Conservation (phyloP, 2,797 vertebrate species). For the Acomys russatus region DNA sequence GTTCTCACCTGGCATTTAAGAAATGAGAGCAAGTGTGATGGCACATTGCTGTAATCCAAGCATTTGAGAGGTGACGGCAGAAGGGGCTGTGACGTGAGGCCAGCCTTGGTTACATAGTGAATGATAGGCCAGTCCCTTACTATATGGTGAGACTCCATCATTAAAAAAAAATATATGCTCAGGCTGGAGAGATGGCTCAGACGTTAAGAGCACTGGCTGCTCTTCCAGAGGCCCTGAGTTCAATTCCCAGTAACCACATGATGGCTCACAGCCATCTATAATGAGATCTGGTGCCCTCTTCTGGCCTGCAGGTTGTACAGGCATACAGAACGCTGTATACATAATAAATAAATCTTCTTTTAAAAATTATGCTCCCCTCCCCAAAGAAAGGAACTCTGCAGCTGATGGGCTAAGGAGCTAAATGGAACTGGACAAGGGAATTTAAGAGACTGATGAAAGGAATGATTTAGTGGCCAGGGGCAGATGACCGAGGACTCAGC, state of each 20-base stretch:
- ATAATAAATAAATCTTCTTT: too few relatives aligned
- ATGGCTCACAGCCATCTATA: too few relatives aligned
- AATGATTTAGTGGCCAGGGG: not conserved
- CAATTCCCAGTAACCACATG: too few relatives aligned
- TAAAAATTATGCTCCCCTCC: not conserved
- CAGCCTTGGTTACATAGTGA: not conserved
- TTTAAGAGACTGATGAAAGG: constrained; percentile 14
- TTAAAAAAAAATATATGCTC: not conserved
- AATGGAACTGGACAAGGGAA: not conserved
- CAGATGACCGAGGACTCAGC: not conserved
- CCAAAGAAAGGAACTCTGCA: not conserved
- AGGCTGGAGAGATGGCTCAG: too few relatives aligned
- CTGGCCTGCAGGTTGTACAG: too few relatives aligned
- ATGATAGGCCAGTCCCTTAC: not conserved
- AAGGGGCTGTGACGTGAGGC: not conserved
- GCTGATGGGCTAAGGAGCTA: not conserved
- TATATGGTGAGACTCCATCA: not conserved
- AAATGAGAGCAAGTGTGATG: not conserved
- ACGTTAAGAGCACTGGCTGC: too few relatives aligned
- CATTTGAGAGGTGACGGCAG: not conserved
- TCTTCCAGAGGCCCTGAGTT: too few relatives aligned
- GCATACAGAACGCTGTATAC: too few relatives aligned
- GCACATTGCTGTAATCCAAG: not conserved
- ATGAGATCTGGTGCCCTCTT: too few relatives aligned
- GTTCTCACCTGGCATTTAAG: constrained; percentile 47